Evolutionary conservation across 2,797 vertebrate genomes (phyloP).

Genomic region (Streptopelia turtur): DNA sequence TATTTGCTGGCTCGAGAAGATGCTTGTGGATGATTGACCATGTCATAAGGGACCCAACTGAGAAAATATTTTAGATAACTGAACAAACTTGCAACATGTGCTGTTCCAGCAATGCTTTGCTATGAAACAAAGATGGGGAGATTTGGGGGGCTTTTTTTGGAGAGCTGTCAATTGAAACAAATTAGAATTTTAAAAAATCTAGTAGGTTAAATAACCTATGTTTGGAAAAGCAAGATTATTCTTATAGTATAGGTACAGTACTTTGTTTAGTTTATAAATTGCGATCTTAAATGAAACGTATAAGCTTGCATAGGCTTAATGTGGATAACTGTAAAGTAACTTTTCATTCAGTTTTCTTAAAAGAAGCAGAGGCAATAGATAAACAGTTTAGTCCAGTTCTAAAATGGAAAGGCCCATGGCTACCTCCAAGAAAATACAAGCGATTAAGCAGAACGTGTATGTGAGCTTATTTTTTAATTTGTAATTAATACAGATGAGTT

Average conservation of each 20-base stretch:
- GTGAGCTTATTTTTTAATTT: background rate
- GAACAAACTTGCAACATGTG: background rate
- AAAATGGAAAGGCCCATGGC: background rate
- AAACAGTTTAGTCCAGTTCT: background rate
- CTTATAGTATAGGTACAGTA: background rate
- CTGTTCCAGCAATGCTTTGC: constrained; percentile 13
- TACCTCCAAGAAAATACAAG: background rate
- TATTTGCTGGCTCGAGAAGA: constrained; percentile 16
- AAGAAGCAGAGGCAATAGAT: background rate
- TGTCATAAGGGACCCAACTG: background rate
- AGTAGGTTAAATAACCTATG: background rate
- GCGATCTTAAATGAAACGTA: background rate
- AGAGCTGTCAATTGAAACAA: background rate
- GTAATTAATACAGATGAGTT: background rate
- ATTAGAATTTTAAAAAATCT: background rate
- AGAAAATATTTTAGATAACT: constrained; percentile 55
- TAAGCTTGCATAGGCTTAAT: background rate
- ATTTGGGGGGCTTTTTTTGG: background rate
- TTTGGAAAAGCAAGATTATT: background rate
- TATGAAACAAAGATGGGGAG: background rate
- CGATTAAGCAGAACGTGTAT: background rate
- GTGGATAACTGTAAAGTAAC: background rate
- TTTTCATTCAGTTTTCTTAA: constrained; percentile 5
- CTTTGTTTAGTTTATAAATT: background rate
- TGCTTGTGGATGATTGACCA: background rate